Evolutionary conservation across 2,888 invertebrate species (phyloP).

Genomic region (Choristoneura rosaceana): DNA sequence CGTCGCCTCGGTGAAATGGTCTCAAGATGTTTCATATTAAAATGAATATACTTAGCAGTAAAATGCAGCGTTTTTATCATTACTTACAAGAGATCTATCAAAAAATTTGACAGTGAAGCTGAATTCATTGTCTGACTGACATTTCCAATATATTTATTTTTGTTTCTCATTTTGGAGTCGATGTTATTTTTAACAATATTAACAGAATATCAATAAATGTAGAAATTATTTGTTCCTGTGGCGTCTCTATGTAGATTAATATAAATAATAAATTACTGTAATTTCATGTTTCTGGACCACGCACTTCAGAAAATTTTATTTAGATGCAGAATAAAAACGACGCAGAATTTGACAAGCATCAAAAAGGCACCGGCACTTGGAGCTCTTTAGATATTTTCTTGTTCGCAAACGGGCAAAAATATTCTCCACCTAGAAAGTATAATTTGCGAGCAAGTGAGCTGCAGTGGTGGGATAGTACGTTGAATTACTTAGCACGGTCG

Average conservation of each 20-base stretch:
- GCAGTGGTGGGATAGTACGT: constrained; percentile 61
- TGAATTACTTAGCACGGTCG: constrained; percentile 61
- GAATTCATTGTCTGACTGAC: neutral
- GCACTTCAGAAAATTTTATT: neutral
- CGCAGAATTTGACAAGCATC: constrained; percentile 44
- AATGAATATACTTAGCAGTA: neutral
- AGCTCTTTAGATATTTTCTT: constrained; percentile 68
- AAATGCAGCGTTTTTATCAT: neutral
- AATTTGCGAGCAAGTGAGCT: constrained; percentile 63
- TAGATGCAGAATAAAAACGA: constrained; percentile 34
- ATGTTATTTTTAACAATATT: neutral
- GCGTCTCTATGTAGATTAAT: no score
- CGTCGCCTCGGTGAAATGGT: no score
- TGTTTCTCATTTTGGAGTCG: neutral
- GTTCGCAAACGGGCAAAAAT: constrained; percentile 72
- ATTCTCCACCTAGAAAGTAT: constrained; percentile 74
- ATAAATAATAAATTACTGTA: neutral
- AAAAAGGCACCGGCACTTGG: constrained; percentile 45
- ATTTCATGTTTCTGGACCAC: neutral
- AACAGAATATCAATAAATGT: neutral
- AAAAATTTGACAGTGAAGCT: neutral
- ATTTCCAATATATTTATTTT: neutral
- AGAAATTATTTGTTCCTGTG: neutral
- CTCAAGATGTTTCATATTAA: no score
- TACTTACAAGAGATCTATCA: no score